phyloP scores from a whole-genome alignment of 2,797 vertebrate species.

The Dendrocincla fuliginosa region DNA sequence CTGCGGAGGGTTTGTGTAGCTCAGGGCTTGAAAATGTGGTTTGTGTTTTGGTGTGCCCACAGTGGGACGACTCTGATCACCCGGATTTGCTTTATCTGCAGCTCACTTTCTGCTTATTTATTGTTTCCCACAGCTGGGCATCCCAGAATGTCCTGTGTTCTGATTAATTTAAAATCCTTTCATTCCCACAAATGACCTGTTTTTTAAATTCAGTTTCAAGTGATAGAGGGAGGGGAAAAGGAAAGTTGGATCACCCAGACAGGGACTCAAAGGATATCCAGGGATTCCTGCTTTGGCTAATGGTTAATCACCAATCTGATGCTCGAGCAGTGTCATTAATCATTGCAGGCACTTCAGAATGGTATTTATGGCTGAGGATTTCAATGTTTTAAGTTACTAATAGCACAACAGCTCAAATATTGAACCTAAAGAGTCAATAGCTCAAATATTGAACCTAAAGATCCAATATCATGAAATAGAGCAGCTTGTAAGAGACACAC shows the following conservation, averaged over 20 bases:
- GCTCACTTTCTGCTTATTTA: slow-evolving; percentile 52
- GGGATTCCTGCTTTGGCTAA: not conserved
- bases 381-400: not conserved
- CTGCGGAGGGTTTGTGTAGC: not conserved
- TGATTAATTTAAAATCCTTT: not conserved
- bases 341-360: not conserved
- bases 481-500: not conserved
- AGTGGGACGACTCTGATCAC: not conserved
- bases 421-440: not conserved
- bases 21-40: slow-evolving; percentile 12
- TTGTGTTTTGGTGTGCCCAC: not conserved
- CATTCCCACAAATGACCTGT: not conserved
- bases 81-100: not conserved
- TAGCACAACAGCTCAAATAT: not conserved
- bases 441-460: not conserved
- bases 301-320: not conserved
- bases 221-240: not conserved
- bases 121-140: slow-evolving; percentile 7
- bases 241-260: not conserved
- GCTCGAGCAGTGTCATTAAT: not conserved
- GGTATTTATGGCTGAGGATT: not conserved
- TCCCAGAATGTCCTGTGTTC: not conserved
- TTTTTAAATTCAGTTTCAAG: not conserved
- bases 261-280: not conserved
- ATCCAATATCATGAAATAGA: not conserved